Evolutionary conservation across 2,113 vertebrate genomes (phyloP), one percentile per base, ranked within the genome.

Genomic region (Anguilla rostrata): DNA sequence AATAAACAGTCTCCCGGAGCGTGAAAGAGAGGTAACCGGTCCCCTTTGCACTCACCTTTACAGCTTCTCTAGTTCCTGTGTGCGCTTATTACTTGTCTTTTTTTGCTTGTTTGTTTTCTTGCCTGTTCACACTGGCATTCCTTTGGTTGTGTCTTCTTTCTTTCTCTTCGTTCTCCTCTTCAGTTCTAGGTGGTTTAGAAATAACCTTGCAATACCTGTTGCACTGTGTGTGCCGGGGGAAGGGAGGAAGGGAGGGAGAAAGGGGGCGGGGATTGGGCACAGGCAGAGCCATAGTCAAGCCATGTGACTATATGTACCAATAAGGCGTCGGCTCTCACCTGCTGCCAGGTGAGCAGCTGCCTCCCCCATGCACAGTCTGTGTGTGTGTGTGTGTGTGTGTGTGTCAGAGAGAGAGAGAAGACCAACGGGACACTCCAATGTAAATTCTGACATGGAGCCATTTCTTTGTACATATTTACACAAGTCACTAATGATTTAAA

Each of bases 301-400:
- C 84, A 85, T 9, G 84, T 85, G 84, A 85, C 78, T 81, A n/a
- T 78, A 34, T 81, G 46, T 20, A 85, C 43, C 41, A 57, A 39
- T 60, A 40, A 39, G 39, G 34, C 53, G 20, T 29, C 39, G 53
- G 2, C 39, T 79, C 79, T 81, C 78, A 60, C 84, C 78, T 60
- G 78, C 78, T 60, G 78, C 84, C 75, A 85, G 84, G 84, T 85
- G 79, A 49, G 84, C 40, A 39, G 29, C 84, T 15, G 9, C 39
- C 41, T 2, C 84, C 84, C 43, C 75, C 39, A 41, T 12, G 3
- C 39, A 26, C 46, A 15, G 41, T 75, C 20, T 80, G 7, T 79
- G 43, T 56, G 12, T 79, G 71, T 56, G 12, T 56, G 71, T 63
- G 46, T 56, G 12, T 53, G 49, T 53, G 49, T 53, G 49, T 53